Evolutionary conservation across 1,140 invertebrate genomes (phyloP), one percentile per base, ranked within the genome.

Genomic region (Drusus annulatus): DNA sequence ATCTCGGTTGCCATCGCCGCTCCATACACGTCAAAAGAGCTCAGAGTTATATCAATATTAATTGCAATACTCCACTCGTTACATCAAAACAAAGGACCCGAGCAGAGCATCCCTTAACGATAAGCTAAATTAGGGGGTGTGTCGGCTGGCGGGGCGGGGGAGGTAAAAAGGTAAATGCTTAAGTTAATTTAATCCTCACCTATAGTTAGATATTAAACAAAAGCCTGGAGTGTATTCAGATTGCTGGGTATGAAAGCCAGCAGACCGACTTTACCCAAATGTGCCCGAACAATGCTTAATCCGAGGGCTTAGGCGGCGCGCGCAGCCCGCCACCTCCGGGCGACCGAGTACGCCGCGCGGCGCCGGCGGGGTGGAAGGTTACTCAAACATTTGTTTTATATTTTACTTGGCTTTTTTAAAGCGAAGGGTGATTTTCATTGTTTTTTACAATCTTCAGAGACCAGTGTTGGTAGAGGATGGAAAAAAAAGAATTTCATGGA

Each of bases 81-180:
- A 76, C 74, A 60, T 45, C 74, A 60, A 74, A 60, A 76, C 74
- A 76, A 76, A 76, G 74, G 74, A 19, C 54, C 31, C 51, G 31
- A 31, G 52, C 28, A 4, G 74, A 76, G 74, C 74, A 60, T 58
- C 74, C 74, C 54, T 76, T 60, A 60, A 76, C 74, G 74, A 60
- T 76, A 76, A 76, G 74, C 74, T 60, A 76, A 60, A 76, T 76
- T 45, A 76, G 51, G 51, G 31, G 74, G 28, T n/a, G 8, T 45
- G 45, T 16, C 52, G 71, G 62, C 73, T 51, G 71, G 62, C 73
- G 63, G 65, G 52, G 19, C 60, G 58, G 56, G n/a, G 31, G 62
- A 62, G 45, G 80, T 76, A 81, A 81, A 81, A 81, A 81, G 80
- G 80, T 81, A 81, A 81, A 81, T 78, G 80, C 80, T 81, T 81